Base-by-base conservation (phyloP, 1,140 invertebrate genomes). In the Ctenoplectra terminalis region DNA sequence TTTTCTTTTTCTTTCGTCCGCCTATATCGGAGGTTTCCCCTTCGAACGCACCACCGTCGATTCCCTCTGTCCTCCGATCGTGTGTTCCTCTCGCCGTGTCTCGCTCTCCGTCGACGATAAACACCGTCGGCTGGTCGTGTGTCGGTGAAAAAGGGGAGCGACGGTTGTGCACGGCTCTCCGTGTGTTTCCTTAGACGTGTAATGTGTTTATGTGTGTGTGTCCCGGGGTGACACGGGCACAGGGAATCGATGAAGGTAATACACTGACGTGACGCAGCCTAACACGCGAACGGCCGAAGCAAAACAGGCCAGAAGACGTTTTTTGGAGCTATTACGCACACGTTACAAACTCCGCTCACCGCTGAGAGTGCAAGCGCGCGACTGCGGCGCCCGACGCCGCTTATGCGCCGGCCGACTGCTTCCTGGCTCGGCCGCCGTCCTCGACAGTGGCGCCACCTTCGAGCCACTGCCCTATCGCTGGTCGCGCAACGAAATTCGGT, bases 291-390 rank as follows among this genome's bases (percentile, higher is more conserved):
- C 60, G 72, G 50, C 31, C 50, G n/a, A 40, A 79, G 70, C 69
- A 43, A 43, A 52, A 82, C 61, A 69, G 63, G 29, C 66, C 50
- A 50, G 71, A 52, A 71, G 46, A 72, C 26, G 61, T 78, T 61
- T 85, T n/a, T 79, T 15, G 31, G 54, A 69, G 29, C 66, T 50
- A 70, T 87, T 79, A 87, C 86, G 74, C 77, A 84, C 77, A 84
- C 60, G 71, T 84, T 73, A 83, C 70, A 81, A 64, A 84, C 71
- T 74, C 75, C 87, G 54, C 77, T 84, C 89, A 92, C 91, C 92
- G 87, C 91, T 92, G 86, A 90, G 92, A 93, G 90, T 93, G 92
- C 92, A 93, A 93, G 90, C 92, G 92, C 92, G 92, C 91, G 90
- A 94, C 92, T 93, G 92, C 88, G 88, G 90, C 84, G 77, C 77